Evolutionary conservation across 2,797 vertebrate genomes (phyloP), one percentile per base, ranked within the genome.

Genomic region (Argentina silus): DNA sequence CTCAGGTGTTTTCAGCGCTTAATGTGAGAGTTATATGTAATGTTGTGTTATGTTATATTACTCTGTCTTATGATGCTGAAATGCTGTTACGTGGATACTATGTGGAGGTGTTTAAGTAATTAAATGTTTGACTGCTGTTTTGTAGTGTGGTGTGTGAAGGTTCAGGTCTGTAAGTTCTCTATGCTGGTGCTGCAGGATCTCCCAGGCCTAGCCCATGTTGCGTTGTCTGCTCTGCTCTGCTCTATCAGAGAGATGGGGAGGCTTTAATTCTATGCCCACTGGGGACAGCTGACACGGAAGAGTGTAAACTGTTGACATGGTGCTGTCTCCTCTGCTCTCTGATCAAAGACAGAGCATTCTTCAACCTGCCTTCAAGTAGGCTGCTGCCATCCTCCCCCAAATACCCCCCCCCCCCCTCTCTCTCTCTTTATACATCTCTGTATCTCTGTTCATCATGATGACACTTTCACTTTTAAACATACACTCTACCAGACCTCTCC

Each of bases 241-340:
- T 88, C 82, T 80, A 83, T 87, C 87, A 74, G 84, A 85, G 14
- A 12, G 86, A 87, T 78, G 81, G 90, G 81, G 87, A 87, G 89
- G 87, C 91, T 93, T 90, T 90, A 92, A 92, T 93, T 91, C 92
- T 82, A 77, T 84, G 87, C 89, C 91, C 90, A 85, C 87, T 69
- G 90, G 89, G 91, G 88, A 90, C 70, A 80, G 81, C 88, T 90
- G 91, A 89, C 88, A 90, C 86, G 89, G 88, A 91, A 87, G 88
- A 90, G 85, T 89, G 91, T 92, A 92, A 92, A 91, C 89, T 91
- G 90, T 93, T 93, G 91, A 92, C 91, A 91, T 89, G 89, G 87
- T 86, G 89, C 89, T 87, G 91, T 91, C 91, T 91, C 88, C 91
- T 89, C 78, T 89, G 88, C 87, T 86, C 87, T 88, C 85, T 91